A percentile compares a stretch with the other conserved stretches of the same genome.
Evolutionary conservation across 2,888 invertebrate species (phyloP).

Genomic region (Willowsia nigromaculata): DNA sequence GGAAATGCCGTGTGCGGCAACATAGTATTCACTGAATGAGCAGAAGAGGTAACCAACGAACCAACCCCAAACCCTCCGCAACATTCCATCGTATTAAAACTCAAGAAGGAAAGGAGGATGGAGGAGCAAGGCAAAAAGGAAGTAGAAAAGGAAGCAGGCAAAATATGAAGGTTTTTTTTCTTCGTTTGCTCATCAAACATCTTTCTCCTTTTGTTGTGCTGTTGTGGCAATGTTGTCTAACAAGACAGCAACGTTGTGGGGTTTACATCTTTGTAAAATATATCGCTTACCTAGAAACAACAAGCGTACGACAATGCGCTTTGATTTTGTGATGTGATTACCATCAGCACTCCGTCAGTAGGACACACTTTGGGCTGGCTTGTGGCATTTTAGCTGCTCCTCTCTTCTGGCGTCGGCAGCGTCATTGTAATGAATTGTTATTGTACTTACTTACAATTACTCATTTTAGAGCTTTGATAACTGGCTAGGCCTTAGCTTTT

Average conservation of each 20-base stretch:
- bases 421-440: conserved; percentile 15
- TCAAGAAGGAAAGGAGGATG: conserved; percentile 18
- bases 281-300: conserved; percentile 11
- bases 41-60: neutral
- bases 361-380: neutral
- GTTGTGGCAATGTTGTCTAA: neutral
- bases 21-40: neutral
- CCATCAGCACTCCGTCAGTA: conserved; percentile 1
- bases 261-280: conserved; percentile 25
- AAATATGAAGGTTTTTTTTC: conserved; percentile 28
- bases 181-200: conserved; percentile 21
- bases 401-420: conserved; percentile 22
- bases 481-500: neutral
- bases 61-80: conserved; percentile 35
- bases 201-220: conserved; percentile 11
- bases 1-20: conserved; percentile 57
- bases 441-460: neutral
- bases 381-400: neutral
- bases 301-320: neutral
- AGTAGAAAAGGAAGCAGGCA: conserved; percentile 56
- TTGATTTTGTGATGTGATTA: neutral
- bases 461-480: conserved; percentile 24
- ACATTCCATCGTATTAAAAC: conserved; percentile 3
- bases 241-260: conserved; percentile 5
- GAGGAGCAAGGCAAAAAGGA: conserved; percentile 41